Base-by-base conservation (phyloP, 2,113 vertebrate species). In the Gymnocephalus cernua region DNA sequence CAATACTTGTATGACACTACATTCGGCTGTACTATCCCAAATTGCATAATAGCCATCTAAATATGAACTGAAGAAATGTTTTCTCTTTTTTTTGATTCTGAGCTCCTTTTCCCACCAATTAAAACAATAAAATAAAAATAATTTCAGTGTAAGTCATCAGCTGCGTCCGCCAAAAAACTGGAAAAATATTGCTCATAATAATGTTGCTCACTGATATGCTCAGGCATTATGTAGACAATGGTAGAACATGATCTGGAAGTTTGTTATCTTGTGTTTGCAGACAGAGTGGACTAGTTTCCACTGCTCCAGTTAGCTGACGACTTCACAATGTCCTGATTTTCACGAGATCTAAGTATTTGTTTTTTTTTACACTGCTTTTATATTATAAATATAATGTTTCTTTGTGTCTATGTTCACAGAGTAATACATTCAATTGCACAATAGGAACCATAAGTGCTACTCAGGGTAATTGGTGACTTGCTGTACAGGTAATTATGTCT, bases 231-330 rank as follows among this genome's bases (percentile, higher is more conserved):
- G 14, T 29, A 13, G 47, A 62, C n/a, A 74, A 12, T 44, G 23
- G n/a, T 18, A 3, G 53, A 41, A 53, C 53, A 50, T 58, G 18
- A 84, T 65, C 19, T 27, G 16, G 13, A 19, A 15, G n/a, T 77
- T 71, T 73, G 50, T 84, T 74, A 71, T 47, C 45, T 44, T 3
- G 58, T 74, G 53, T 62, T 72, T 72, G 48, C 65, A 70, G 68
- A 53, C 16, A 21, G 25, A 74, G 41, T 65, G 61, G 74, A 78
- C 61, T 69, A 25, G 54, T 69, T 84, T 63, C 67, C 68, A 53
- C 41, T 72, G 53, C 51, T 78, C 54, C 38, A 77, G 19, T 85
- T 72, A 51, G 56, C 59, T 78, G 69, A 69, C 38, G 59, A 62
- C 21, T 56, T 70, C 23, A 67, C 45, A 67, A 12, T 27, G 77